phyloP scores from a whole-genome alignment of 2,797 vertebrate genomes.

The Spheniscus humboldti region DNA sequence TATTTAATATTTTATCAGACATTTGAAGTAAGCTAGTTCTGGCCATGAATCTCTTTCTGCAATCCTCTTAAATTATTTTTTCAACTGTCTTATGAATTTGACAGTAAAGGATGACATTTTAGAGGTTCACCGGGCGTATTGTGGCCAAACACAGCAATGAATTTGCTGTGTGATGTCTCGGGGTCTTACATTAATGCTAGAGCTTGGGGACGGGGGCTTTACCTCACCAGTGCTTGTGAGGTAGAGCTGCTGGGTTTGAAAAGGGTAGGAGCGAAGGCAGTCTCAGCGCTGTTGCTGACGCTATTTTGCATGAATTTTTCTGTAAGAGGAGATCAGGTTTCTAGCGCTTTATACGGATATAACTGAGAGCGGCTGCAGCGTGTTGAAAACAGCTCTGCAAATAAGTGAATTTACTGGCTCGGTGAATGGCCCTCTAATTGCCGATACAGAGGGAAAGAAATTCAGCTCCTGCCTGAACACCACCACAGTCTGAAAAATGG shows the following conservation, averaged over 20 bases:
- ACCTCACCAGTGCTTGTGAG: rapidly evolving
- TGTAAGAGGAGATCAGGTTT: background rate
- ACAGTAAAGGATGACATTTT: background rate
- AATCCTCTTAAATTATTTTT: background rate
- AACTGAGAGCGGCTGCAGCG: rapidly evolving
- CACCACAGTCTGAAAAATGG: rapidly evolving
- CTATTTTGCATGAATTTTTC: background rate
- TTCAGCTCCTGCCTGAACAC: background rate
- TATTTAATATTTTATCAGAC: background rate
- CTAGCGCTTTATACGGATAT: rapidly evolving
- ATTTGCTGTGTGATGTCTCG: rapidly evolving
- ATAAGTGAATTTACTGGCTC: background rate
- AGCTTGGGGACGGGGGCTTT: rapidly evolving
- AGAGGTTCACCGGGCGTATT: rapidly evolving
- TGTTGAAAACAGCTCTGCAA: background rate
- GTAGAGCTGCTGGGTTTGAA: background rate
- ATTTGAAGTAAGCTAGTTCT: background rate
- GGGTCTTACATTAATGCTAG: rapidly evolving
- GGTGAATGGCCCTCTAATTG: rapidly evolving
- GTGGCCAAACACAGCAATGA: background rate
- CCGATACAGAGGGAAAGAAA: background rate
- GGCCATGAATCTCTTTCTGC: background rate
- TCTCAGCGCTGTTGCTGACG: rapidly evolving
- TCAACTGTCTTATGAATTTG: background rate
- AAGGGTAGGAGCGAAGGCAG: background rate